Percentiles rank a stretch among this genome's conserved stretches.
phyloP scores from a whole-genome alignment of 2,797 vertebrate genomes.

The Acrossocheilus wenchowensis region DNA sequence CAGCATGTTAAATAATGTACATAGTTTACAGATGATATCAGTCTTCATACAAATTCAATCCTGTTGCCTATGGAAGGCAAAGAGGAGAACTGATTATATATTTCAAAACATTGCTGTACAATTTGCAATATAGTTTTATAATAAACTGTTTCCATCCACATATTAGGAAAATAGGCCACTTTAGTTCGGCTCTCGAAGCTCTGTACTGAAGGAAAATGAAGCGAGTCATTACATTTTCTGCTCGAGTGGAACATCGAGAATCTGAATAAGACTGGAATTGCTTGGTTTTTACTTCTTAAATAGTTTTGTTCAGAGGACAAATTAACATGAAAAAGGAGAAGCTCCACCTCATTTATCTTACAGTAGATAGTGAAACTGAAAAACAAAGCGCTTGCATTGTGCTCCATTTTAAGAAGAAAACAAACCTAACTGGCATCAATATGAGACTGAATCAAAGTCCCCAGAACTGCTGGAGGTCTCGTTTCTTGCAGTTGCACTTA shows the following conservation, averaged over 20 bases:
- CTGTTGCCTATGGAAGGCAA: background rate
- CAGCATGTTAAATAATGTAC: too few species aligned
- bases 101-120: background rate
- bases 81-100: background rate
- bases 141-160: too few species aligned
- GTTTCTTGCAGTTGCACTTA: background rate
- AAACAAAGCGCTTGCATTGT: background rate
- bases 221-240: slow-evolving; percentile 52
- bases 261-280: slow-evolving; percentile 36
- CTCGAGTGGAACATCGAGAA: slow-evolving; percentile 51
- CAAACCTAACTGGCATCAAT: background rate
- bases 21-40: background rate
- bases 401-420: background rate
- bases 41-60: background rate
- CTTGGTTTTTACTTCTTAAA: slow-evolving; percentile 19
- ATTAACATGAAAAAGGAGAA: background rate
- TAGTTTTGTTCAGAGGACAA: slow-evolving; percentile 11
- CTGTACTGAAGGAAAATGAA: slow-evolving; percentile 28
- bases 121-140: background rate
- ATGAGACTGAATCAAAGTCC: background rate
- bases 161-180: slow-evolving; percentile 44
- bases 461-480: background rate
- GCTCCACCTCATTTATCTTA: background rate
- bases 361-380: background rate
- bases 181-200: slow-evolving; percentile 35